phyloP scores from a whole-genome alignment of 2,888 invertebrate genomes.

The Morpho achilles region DNA sequence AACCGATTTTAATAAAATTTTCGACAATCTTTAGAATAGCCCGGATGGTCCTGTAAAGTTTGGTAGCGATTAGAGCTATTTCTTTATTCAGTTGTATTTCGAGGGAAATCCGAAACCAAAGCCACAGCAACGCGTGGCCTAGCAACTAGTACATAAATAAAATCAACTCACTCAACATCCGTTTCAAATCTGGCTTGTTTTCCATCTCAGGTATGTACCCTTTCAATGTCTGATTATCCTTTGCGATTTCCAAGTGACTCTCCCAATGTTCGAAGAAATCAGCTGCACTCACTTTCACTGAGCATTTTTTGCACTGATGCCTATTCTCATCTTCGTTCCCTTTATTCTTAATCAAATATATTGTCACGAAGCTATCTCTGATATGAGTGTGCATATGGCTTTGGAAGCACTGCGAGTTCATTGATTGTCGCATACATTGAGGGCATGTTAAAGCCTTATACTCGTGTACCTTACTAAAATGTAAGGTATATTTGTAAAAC shows the following conservation, averaged over 20 bases:
- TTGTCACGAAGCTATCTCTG: slow-evolving; percentile 22
- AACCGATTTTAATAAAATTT: no score
- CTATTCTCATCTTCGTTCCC: not conserved
- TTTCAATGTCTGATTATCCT: no score
- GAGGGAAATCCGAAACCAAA: no score
- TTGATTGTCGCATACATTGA: slow-evolving; percentile 24
- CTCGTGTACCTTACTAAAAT: slow-evolving; percentile 35
- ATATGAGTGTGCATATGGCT: slow-evolving; percentile 37
- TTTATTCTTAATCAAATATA: slow-evolving; percentile 17
- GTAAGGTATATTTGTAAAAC: slow-evolving; percentile 32
- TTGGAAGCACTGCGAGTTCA: accelerated
- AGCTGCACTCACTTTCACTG: accelerated
- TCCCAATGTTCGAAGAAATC: slow-evolving; percentile 48
- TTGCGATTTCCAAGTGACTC: slow-evolving; percentile 31
- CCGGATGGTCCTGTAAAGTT: no score
- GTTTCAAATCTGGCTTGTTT: slow-evolving; percentile 13
- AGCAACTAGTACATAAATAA: not conserved
- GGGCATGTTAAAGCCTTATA: slow-evolving; percentile 32
- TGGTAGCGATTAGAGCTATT: no score
- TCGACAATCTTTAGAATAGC: no score
- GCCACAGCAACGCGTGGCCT: no score
- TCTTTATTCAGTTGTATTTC: no score
- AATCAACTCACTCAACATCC: slow-evolving; percentile 24
- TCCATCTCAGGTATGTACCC: slow-evolving; percentile 4
- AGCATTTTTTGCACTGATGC: slow-evolving; percentile 37